Conservation (phyloP, 2,113 vertebrate genomes). For the Hippocampus barbouri region DNA sequence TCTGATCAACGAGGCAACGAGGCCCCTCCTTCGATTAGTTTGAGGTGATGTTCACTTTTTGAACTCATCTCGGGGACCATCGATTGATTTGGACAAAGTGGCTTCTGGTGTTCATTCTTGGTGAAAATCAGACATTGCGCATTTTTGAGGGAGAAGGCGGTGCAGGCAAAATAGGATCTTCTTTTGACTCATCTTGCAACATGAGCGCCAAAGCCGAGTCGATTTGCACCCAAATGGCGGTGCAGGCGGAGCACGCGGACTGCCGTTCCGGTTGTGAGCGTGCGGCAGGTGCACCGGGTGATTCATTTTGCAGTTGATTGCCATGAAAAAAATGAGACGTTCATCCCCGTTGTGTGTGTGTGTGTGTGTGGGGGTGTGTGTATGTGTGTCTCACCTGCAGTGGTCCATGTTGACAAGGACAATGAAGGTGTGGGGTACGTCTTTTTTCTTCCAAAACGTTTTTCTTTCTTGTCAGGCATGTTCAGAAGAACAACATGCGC, state of each 20-base stretch:
- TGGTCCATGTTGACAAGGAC: constrained; percentile 15
- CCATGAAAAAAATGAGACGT: neutral
- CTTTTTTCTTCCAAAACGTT: neutral
- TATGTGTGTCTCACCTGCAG: constrained; percentile 27
- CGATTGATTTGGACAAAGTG: too few species aligned
- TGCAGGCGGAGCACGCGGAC: too few species aligned
- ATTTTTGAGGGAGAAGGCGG: neutral
- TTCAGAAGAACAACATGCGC: neutral
- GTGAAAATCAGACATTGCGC: neutral
- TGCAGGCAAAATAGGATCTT: too few species aligned
- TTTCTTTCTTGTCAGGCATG: neutral
- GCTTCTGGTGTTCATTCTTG: neutral
- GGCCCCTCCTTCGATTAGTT: too few species aligned
- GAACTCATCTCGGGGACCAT: too few species aligned
- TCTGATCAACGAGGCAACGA: too few species aligned
- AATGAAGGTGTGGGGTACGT: constrained; percentile 35
- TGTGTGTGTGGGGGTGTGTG: neutral
- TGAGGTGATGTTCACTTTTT: too few species aligned
- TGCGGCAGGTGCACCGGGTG: neutral
- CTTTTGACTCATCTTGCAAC: too few species aligned
- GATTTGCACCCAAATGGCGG: too few species aligned
- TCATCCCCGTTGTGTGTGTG: neutral
- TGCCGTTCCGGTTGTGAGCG: too few species aligned
- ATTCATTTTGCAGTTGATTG: neutral
- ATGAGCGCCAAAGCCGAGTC: too few species aligned